These are phyloP conservation scores for Anarrhichthys ocellatus DNA, from an alignment of 2,113 vertebrate genomes.

Conservation along the genomic window DNA sequence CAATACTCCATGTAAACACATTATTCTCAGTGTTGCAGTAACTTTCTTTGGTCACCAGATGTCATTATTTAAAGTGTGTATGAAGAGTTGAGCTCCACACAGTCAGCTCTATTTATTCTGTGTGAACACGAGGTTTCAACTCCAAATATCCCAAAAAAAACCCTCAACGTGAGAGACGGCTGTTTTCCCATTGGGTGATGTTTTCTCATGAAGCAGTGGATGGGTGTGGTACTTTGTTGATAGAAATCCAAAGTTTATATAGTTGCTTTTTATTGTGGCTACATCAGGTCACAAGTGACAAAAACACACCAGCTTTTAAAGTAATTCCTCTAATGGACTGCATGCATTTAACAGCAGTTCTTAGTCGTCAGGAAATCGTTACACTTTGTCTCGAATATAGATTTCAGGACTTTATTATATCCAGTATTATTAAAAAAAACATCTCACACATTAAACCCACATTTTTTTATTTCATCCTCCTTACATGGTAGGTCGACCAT, in stretches of 20 bases:
- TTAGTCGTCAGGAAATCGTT: background rate
- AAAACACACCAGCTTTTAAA: background rate
- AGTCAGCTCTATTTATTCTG: background rate
- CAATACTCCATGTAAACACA: no score
- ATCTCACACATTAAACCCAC: background rate
- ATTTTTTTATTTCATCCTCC: background rate
- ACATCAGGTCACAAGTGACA: background rate
- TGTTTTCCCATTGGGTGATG: no score
- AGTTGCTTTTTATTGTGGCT: background rate
- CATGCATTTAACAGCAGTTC: background rate
- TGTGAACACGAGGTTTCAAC: background rate
- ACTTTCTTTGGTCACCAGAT: background rate
- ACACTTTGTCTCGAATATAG: background rate
- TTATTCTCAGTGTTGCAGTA: background rate
- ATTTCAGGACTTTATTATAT: background rate
- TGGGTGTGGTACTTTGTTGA: background rate
- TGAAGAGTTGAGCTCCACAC: background rate
- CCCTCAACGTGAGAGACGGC: no score
- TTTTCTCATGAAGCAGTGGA: background rate
- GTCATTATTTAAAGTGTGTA: background rate
- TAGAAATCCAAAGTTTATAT: background rate
- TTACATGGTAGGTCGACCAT: no score
- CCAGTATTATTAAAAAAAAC: no score
- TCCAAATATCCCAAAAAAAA: no score
- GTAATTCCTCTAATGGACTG: background rate